These are phyloP conservation scores for Noctua janthe DNA, from an alignment of 2,888 invertebrate genomes.

Conservation along the genomic window DNA sequence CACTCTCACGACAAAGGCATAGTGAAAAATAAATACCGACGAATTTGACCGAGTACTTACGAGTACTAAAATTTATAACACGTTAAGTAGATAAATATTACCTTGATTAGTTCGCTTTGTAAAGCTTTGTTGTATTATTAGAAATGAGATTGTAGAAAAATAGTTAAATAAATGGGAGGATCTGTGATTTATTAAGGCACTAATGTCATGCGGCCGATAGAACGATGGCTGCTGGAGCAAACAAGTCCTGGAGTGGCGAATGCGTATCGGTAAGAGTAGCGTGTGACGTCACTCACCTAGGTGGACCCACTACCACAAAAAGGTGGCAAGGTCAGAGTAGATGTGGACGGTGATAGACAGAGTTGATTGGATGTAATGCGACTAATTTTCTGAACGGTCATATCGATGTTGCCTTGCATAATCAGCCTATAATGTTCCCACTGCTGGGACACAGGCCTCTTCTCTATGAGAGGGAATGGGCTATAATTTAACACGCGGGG, in stretches of 20 bases:
- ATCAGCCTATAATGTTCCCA: too few relatives aligned
- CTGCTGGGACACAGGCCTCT: too few relatives aligned
- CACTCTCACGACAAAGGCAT: constrained; percentile 87
- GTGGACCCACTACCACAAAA: not conserved
- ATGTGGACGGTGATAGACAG: not conserved
- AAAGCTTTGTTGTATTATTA: constrained; percentile 16
- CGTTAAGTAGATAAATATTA: constrained; percentile 57
- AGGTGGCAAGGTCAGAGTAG: not conserved
- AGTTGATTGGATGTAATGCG: not conserved
- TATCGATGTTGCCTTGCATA: too few relatives aligned
- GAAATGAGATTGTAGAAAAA: constrained; percentile 24
- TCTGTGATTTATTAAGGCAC: not conserved
- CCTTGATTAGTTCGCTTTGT: constrained; percentile 43
- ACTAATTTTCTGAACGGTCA: not conserved
- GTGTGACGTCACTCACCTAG: not conserved
- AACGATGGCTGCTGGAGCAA: not conserved
- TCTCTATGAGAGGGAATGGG: too few relatives aligned
- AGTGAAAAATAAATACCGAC: constrained; percentile 80
- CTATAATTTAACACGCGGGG: too few relatives aligned
- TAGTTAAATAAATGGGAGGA: not conserved
- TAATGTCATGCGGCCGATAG: not conserved
- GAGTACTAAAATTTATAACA: constrained; percentile 57
- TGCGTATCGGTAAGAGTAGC: not conserved
- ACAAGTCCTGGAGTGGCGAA: not conserved
- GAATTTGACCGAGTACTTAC: constrained; percentile 76